phyloP scores from a whole-genome alignment of 2,113 vertebrate species.

The Mesocricetus auratus region DNA sequence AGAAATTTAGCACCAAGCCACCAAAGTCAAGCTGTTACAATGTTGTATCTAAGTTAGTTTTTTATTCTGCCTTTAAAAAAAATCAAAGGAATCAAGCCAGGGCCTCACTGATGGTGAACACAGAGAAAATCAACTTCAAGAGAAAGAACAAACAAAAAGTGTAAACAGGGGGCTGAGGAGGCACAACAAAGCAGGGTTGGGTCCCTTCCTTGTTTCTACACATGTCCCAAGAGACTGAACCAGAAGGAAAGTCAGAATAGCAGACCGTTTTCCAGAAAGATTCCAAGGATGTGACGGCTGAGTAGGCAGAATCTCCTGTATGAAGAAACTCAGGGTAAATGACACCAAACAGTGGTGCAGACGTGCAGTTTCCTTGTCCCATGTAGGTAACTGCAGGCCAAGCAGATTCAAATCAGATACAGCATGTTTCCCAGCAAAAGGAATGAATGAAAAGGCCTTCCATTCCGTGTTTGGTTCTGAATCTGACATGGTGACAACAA shows the following conservation, averaged over 20 bases:
- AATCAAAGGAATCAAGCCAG: conserved; percentile 84
- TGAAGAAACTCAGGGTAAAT: conserved; percentile 65
- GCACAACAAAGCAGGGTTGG: conserved; percentile 52
- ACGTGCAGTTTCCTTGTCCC: conserved; percentile 53
- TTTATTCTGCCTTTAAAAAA: conserved; percentile 87
- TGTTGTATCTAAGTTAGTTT: conserved; percentile 89
- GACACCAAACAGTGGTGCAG: not conserved
- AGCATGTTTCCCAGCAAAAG: conserved; percentile 75
- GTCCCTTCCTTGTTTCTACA: conserved; percentile 84
- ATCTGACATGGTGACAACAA: conserved; percentile 66
- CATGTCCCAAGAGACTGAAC: conserved; percentile 78
- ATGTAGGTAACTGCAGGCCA: conserved; percentile 54
- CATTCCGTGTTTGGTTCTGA: conserved; percentile 9
- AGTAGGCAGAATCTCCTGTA: conserved; percentile 64
- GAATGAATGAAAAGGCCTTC: conserved; percentile 80
- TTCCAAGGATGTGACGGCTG: conserved; percentile 66
- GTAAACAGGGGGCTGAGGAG: conserved; percentile 42
- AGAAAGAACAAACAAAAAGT: not conserved
- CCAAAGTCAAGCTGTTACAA: conserved; percentile 91
- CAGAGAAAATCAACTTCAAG: conserved; percentile 15
- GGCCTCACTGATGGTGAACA: not conserved
- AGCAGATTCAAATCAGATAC: conserved; percentile 80
- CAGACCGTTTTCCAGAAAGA: conserved; percentile 78
- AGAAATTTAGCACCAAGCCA: conserved; percentile 90
- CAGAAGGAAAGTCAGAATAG: conserved; percentile 79